phyloP scores from a whole-genome alignment of 2,797 vertebrate species.

The Bufotes viridis region DNA sequence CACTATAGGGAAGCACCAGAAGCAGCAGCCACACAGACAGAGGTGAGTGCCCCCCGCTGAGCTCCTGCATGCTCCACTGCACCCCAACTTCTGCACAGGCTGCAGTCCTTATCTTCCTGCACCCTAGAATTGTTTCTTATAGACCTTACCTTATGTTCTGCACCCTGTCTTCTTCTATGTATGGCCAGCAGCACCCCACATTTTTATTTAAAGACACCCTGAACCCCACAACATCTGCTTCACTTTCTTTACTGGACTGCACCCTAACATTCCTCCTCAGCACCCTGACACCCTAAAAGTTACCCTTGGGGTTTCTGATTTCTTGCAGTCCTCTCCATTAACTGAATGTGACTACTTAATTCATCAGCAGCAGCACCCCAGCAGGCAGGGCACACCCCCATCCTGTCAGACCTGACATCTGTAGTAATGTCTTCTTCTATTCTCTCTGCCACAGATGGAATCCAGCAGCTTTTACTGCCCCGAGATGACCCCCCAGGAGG shows the following conservation, averaged over 20 bases:
- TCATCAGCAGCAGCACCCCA: not conserved
- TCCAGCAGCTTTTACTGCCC: constrained; percentile 34
- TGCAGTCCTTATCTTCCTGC: too few relatives aligned
- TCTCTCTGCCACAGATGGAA: constrained; percentile 30
- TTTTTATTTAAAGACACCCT: not conserved
- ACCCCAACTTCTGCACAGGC: not conserved
- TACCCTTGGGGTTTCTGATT: too few relatives aligned
- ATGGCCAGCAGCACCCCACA: not conserved
- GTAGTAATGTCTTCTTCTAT: not conserved
- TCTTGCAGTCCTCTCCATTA: too few relatives aligned
- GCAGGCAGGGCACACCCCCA: not conserved
- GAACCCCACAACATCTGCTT: not conserved
- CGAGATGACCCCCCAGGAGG: constrained; percentile 48
- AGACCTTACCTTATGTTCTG: not conserved
- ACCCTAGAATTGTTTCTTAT: not conserved
- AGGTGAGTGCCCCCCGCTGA: constrained; percentile 30
- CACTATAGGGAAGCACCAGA: not conserved
- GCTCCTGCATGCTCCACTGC: not conserved
- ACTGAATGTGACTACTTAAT: not conserved
- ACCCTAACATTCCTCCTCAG: not conserved
- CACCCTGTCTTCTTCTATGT: not conserved
- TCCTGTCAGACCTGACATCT: not conserved
- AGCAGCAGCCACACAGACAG: not conserved
- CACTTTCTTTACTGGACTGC: not conserved
- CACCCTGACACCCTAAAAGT: not conserved